Evolutionary conservation across 2,797 vertebrate species (phyloP).

Genomic region (Distichodus sexfasciatus): DNA sequence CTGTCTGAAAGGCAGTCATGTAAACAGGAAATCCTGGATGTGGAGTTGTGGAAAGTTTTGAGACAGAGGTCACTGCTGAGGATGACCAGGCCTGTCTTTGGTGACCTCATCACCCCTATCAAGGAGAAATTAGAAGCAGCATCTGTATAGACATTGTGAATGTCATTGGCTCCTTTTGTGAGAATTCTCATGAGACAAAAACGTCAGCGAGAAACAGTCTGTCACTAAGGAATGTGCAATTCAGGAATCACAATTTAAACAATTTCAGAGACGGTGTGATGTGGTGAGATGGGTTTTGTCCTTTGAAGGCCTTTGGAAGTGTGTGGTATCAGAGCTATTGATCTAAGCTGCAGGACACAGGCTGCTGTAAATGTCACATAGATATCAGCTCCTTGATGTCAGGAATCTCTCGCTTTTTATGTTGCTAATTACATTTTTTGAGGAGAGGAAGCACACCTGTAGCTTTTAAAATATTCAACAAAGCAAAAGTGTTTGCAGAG

Average conservation of each 20-base stretch:
- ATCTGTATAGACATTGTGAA: not conserved
- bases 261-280: not conserved
- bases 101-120: conserved; percentile 1
- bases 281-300: not conserved
- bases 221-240: not conserved
- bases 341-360: no score
- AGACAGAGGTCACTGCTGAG: not conserved
- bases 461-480: no score
- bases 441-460: no score
- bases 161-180: not conserved
- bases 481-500: no score
- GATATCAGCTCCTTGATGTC: no score
- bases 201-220: not conserved
- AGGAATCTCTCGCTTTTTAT: no score
- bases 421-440: no score
- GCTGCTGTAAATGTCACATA: not conserved
- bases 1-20: not conserved
- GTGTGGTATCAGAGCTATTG: no score
- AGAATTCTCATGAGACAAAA: not conserved
- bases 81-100: conserved; percentile 7
- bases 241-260: not conserved
- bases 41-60: not conserved
- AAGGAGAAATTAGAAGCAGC: not conserved
- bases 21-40: conserved; percentile 14
- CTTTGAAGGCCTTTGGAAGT: not conserved